A percentile compares a stretch with the other conserved stretches of the same genome.
Conservation (phyloP, 2,797 vertebrate genomes). For the Neomorphus geoffroyi region DNA sequence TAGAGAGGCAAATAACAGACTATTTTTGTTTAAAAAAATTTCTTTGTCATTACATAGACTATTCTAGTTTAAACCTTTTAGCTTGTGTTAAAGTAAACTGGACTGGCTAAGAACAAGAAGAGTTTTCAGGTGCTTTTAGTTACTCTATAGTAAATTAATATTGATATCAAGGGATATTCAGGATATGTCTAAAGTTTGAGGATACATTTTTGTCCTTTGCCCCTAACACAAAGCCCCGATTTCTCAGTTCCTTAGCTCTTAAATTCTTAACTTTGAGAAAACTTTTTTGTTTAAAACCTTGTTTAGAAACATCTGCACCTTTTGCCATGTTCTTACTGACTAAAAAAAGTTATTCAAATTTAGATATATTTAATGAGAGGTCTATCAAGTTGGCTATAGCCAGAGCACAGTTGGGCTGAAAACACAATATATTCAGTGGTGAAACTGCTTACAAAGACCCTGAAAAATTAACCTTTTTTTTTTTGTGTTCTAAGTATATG, state of each 20-base stretch:
- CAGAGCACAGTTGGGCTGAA: background rate
- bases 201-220: background rate
- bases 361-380: background rate
- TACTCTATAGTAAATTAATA: background rate
- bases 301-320: background rate
- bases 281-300: background rate
- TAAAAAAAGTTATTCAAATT: background rate
- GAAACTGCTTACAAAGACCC: background rate
- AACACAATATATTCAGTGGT: background rate
- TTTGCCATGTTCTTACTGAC: background rate
- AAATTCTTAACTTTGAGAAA: background rate
- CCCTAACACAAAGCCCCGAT: background rate
- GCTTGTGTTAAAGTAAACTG: fast-evolving
- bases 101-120: background rate
- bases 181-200: background rate
- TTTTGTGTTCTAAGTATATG: background rate
- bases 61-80: background rate
- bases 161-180: background rate
- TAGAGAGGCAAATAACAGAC: background rate
- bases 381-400: background rate
- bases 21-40: background rate
- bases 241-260: background rate
- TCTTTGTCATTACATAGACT: background rate
- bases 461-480: fast-evolving
- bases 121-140: background rate